phyloP scores from a whole-genome alignment of 2,113 vertebrate genomes.

The Rhinolophus ferrumequinum region DNA sequence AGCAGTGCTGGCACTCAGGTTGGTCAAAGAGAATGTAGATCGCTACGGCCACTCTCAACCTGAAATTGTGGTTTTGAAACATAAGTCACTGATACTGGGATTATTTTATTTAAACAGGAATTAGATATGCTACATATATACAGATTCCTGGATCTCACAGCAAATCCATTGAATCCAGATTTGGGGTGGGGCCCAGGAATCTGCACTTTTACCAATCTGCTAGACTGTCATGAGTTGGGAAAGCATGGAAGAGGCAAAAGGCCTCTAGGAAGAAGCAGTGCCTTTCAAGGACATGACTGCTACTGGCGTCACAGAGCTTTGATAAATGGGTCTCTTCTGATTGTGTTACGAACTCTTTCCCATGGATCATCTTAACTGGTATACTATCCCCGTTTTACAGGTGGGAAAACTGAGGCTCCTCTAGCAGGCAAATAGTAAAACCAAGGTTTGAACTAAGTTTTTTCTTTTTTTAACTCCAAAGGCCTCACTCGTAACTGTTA shows the following conservation, averaged over 20 bases:
- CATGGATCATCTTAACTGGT: background rate
- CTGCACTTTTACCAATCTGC: background rate
- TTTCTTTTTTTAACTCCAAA: background rate
- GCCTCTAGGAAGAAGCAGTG: background rate
- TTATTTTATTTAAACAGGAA: background rate
- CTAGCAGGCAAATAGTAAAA: background rate
- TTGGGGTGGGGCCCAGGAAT: background rate
- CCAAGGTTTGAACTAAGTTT: background rate
- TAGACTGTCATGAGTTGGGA: background rate
- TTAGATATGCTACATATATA: background rate
- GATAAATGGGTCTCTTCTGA: background rate
- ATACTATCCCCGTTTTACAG: background rate
- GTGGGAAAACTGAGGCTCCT: background rate
- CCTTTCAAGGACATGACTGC: background rate
- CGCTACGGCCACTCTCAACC: accelerated
- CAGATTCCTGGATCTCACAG: background rate
- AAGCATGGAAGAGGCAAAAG: background rate
- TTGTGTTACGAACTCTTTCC: background rate
- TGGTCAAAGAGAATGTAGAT: background rate
- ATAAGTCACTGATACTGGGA: background rate
- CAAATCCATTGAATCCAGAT: background rate
- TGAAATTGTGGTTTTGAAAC: background rate
- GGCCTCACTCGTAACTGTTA: background rate
- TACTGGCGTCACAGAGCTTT: background rate
- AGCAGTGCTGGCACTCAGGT: accelerated